Evolutionary conservation across 2,888 invertebrate species (phyloP), one percentile per base, ranked within the genome.

Genomic region (Scelioninae gen. 1): DNA sequence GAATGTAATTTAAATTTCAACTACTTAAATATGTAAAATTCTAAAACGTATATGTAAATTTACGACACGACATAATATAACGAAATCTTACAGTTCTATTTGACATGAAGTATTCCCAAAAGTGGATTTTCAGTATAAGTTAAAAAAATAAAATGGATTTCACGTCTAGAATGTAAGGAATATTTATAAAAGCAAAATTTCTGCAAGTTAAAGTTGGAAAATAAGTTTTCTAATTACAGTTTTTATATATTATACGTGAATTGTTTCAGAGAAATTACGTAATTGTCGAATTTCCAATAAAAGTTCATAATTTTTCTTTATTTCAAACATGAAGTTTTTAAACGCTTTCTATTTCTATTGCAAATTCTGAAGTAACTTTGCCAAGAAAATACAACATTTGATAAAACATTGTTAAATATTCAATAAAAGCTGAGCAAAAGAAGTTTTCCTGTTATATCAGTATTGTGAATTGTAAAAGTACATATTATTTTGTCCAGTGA

Each of bases 1-100:
- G 38, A 15, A 15, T 13, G 47, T 34, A 34, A 63, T 63, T 47
- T 49, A 63, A 32, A 49, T 63, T 47, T 34, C 45, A n/a, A n/a
- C n/a, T n/a, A n/a, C n/a, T n/a, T n/a, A 45, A 49, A 10, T 63
- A 32, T 13, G 49, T 49, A 32, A 34, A 63, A 63, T 63, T 49
- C 32, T 49, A 34, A n/a, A 47, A 31, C 63, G 32, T n/a, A n/a
- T 63, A 47, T 63, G 47, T 47, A 63, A 49, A 63, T 62, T 49
- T 15, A 31, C 8, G 15, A 31, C n/a, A 7, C 31, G 13, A 15
- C n/a, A 23, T 23, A 40, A 23, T 60, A 34, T 9, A 55, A 13
- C 11, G 9, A 16, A 56, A 56, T 10, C 1, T 38, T 38, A 16
- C 38, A 11, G 56, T 56, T 38, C 15, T 38, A 56, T 16, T 56